Evolutionary conservation across 2,888 invertebrate species (phyloP), one percentile per base, ranked within the genome.

Genomic region (Muscina levida): DNA sequence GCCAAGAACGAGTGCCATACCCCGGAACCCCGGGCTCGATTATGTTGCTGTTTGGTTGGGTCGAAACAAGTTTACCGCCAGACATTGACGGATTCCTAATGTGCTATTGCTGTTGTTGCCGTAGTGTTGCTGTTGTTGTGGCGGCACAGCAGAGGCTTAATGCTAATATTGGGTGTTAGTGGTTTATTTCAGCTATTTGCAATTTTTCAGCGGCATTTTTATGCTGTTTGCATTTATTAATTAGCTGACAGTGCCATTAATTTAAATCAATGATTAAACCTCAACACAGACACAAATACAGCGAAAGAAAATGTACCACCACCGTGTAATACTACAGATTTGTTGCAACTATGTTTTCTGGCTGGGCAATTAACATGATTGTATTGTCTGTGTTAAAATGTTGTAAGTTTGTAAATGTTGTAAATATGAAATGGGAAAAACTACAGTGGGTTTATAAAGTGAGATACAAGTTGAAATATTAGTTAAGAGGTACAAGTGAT

Each of bases 191-290:
- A 8, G 8, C 31, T 3, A 31, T 67, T 8, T 39, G 56, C 31
- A 56, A 72, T 81, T 81, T 81, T 77, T 53, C 39, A 66, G 80
- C 78, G 80, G 82, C 77, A 82, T 83, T 87, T 86, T 86, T 85
- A 89, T 88, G 89, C 87, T 87, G 84, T 86, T 85, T 90, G 89
- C 87, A 89, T 89, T 87, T 90, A 90, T 90, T 90, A 89, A 89
- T 90, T 90, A 89, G 89, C 86, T 89, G 90, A 90, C 89, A 88
- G 88, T 85, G 86, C 85, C 89, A 89, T 89, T 89, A 87, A 89
- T 89, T 90, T 86, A 85, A 88, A 86, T 88, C 88, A 88, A 87
- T 88, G 89, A 88, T 87, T 87, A 84, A 85, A 84, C 68, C 72
- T 59, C 72, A 68, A 59, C 76, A 31, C 19, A 44, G 62, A 37